Base-by-base conservation (phyloP, 2,113 vertebrate genomes). In the Lagenorhynchus albirostris region DNA sequence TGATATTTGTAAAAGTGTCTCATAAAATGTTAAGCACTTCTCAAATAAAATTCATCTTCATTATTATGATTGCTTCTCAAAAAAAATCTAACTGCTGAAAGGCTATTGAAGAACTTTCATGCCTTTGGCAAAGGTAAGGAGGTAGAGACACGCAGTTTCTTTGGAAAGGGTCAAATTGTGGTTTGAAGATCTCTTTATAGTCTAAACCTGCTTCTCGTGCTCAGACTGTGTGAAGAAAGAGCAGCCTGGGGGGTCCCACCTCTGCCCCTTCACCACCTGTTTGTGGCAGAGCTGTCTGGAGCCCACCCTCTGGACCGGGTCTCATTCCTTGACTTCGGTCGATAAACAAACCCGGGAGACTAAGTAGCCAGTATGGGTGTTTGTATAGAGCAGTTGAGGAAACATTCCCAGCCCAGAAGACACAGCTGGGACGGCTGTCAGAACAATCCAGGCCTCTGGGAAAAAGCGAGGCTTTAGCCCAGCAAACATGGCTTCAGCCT, bases 401-500 rank as follows among this genome's bases (percentile, higher is more conserved):
- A 71, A 96, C 96, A 96, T 77, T 96, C 95, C 47, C 97, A 98
- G 95, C 92, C 81, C 94, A n/a, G 94, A 95, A 94, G 94, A 97
- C 97, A 97, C 97, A 98, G 98, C 98, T 98, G 97, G 85, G 88
- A 63, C 67, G 96, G 80, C 94, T 94, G 96, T 98, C 97, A 95
- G 96, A 97, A 92, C 95, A 98, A 98, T 97, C 87, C 82, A 89
- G 44, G 67, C 93, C 90, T 98, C 98, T 98, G 98, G 97, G 98
- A 98, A 98, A 98, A 97, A 71, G 91, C 84, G 5, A 97, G 50
- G 95, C 96, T 98, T 94, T 94, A 97, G 97, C 94, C 98, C 83
- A 73, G 93, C 96, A 98, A 99, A 98, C 94, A 98, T 83, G 92
- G 98, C 55, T 98, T 97, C 71, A 71, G 97, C 98, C 98, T 97